Conservation (phyloP, 2,888 invertebrate genomes). For the Galerucella calmariensis region DNA sequence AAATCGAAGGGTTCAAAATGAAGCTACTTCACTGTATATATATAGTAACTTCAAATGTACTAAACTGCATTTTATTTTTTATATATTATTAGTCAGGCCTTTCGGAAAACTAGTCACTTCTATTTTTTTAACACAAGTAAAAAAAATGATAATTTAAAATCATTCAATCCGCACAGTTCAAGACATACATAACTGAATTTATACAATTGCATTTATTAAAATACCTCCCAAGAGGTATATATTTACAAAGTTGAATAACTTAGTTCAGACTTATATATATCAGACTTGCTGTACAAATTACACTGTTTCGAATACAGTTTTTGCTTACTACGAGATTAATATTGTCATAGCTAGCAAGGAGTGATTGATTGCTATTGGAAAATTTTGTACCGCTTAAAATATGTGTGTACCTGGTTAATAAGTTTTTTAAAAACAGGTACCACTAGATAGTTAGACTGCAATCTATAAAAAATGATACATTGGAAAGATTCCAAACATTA, state of each 20-base stretch:
- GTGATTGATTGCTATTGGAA: conserved; percentile 43
- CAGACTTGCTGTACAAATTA: conserved; percentile 62
- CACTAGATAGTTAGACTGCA: conserved; percentile 20
- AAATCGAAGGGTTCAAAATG: too few species aligned
- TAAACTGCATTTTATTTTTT: not conserved
- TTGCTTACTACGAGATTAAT: conserved; percentile 48
- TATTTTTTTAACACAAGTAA: conserved; percentile 48
- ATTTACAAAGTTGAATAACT: conserved; percentile 60
- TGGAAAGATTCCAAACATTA: not conserved
- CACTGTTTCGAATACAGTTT: conserved; percentile 45
- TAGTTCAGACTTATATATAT: conserved; percentile 63
- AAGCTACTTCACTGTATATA: too few species aligned
- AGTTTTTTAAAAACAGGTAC: conserved; percentile 45
- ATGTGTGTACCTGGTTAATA: conserved; percentile 40
- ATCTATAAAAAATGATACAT: not conserved
- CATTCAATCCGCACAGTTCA: conserved; percentile 51
- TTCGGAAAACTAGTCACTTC: conserved; percentile 11
- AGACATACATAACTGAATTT: conserved; percentile 48
- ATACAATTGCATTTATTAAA: conserved; percentile 53
- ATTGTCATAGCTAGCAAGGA: conserved; percentile 51
- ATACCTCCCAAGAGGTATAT: conserved; percentile 57
- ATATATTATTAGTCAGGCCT: not conserved
- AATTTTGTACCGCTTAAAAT: conserved; percentile 34
- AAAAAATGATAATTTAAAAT: conserved; percentile 55
- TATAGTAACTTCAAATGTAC: too few species aligned